A percentile compares a stretch with the other conserved stretches of the same genome.
Evolutionary conservation across 1,140 invertebrate genomes (phyloP).

Genomic region (Cylas formicarius): DNA sequence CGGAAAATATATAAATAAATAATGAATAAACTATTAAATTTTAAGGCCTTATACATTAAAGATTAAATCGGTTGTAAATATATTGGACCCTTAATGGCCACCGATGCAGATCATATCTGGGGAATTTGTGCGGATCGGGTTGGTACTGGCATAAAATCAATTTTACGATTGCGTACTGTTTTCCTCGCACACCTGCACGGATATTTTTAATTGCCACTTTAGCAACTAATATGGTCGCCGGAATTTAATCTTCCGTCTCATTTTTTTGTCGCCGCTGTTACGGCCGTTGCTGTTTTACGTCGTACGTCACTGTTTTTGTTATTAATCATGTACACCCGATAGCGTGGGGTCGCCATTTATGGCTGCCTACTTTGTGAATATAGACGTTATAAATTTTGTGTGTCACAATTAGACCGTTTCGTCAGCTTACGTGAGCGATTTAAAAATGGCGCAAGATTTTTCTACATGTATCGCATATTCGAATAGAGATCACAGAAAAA

Average conservation of each 20-base stretch:
- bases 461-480: too few relatives aligned
- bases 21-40: slow-evolving; percentile 35
- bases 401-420: too few relatives aligned
- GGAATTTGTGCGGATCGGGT: slow-evolving; percentile 33
- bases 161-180: slow-evolving; percentile 29
- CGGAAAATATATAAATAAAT: slow-evolving; percentile 25
- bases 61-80: slow-evolving; percentile 35
- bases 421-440: too few relatives aligned
- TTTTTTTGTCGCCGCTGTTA: too few relatives aligned
- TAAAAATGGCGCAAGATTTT: too few relatives aligned
- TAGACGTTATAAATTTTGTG: too few relatives aligned
- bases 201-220: slow-evolving; percentile 35
- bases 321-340: too few relatives aligned
- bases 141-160: slow-evolving; percentile 31
- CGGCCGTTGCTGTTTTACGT: too few relatives aligned
- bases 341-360: too few relatives aligned
- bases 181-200: slow-evolving; percentile 32
- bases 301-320: too few relatives aligned
- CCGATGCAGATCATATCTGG: slow-evolving; percentile 32
- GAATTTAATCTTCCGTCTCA: slow-evolving; percentile 21
- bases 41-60: slow-evolving; percentile 34
- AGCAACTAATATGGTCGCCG: slow-evolving; percentile 26
- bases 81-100: slow-evolving; percentile 26
- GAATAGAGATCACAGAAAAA: too few relatives aligned
- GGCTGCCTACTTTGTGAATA: too few relatives aligned